Percentiles rank a stretch among this genome's conserved stretches.
These are phyloP conservation scores for Formica aserva DNA, from an alignment of 2,888 invertebrate species.

Conservation along the genomic window DNA sequence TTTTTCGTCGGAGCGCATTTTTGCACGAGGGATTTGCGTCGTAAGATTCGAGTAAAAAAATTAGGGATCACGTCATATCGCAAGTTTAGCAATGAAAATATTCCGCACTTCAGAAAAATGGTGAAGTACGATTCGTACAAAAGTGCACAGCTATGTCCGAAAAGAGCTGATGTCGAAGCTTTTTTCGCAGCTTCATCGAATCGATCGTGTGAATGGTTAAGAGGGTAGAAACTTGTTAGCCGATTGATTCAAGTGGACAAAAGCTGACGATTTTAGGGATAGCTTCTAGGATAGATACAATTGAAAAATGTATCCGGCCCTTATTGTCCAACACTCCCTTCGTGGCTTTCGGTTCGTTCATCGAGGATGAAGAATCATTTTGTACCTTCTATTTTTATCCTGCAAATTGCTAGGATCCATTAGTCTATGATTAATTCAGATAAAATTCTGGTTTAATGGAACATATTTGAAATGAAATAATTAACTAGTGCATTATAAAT, in stretches of 20 bases:
- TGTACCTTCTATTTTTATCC: not conserved
- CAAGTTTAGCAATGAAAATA: conserved; percentile 15
- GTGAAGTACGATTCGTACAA: conserved; percentile 5
- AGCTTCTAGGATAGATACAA: not conserved
- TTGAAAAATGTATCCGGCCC: conserved; percentile 36
- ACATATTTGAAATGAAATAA: not conserved
- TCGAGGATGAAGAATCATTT: conserved; percentile 23
- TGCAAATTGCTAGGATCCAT: not conserved
- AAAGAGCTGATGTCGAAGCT: conserved; percentile 65
- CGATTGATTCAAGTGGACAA: conserved; percentile 70
- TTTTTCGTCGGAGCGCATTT: not conserved
- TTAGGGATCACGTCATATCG: not conserved
- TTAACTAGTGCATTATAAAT: not conserved
- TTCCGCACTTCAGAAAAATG: not conserved
- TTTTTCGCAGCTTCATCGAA: conserved; percentile 67
- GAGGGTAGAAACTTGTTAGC: conserved; percentile 72
- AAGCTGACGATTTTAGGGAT: conserved; percentile 63
- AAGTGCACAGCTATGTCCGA: not conserved
- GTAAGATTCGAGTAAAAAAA: conserved; percentile 22
- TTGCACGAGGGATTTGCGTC: not conserved
- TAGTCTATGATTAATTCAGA: not conserved
- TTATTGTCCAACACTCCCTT: conserved; percentile 63
- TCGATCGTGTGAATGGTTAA: conserved; percentile 62
- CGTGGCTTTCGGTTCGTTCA: conserved; percentile 36
- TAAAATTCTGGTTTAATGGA: not conserved